Conservation (phyloP, 2,888 invertebrate species). For the Rhogogaster chlorosoma region DNA sequence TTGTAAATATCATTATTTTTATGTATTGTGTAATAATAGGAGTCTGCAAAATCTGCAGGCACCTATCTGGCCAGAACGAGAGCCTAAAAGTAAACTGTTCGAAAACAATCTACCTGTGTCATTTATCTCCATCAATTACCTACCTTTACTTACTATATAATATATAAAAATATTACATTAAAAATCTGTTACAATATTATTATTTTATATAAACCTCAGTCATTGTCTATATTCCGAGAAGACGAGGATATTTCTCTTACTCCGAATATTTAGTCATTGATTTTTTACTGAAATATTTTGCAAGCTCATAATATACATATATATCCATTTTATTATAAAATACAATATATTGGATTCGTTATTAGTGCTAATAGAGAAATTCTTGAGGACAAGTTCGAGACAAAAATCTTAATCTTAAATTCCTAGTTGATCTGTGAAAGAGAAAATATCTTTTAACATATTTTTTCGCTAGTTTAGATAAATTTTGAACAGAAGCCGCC, state of each 20-base stretch:
- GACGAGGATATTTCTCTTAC: neutral
- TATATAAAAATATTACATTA: neutral
- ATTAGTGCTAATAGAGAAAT: neutral
- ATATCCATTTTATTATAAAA: neutral
- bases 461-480: neutral
- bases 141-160: neutral
- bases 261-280: no score
- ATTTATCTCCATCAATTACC: conserved; percentile 2
- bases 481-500: neutral
- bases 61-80: conserved; percentile 69
- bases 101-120: conserved; percentile 58
- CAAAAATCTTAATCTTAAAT: neutral
- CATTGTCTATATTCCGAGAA: neutral
- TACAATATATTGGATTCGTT: neutral
- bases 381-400: neutral
- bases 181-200: neutral
- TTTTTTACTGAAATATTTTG: neutral
- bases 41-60: conserved; percentile 61
- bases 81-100: conserved; percentile 72
- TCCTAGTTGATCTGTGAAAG: neutral
- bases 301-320: neutral
- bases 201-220: neutral
- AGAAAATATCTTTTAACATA: neutral
- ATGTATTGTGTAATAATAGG: conserved; percentile 70
- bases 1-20: conserved; percentile 75